Conservation (phyloP, 1,140 invertebrate genomes). For the Plodia interpunctella region DNA sequence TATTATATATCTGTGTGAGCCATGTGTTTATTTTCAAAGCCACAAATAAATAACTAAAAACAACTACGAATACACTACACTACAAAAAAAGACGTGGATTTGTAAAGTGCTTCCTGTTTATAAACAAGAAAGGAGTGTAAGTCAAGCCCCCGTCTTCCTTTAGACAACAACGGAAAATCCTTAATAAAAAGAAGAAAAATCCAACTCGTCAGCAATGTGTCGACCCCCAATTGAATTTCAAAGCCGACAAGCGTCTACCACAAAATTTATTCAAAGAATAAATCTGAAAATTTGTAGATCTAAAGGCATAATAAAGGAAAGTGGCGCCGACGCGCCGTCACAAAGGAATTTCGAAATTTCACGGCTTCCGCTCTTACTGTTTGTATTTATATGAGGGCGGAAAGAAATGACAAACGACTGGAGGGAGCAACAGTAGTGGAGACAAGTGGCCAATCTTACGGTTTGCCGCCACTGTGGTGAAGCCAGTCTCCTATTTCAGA, state of each 20-base stretch:
- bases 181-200: conserved; percentile 55
- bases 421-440: conserved; percentile 33
- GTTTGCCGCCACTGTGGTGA: conserved; percentile 8
- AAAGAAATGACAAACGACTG: conserved; percentile 68
- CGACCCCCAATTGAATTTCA: conserved; percentile 76
- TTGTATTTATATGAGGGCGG: conserved; percentile 67
- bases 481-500: background rate
- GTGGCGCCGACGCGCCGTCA: conserved; percentile 68
- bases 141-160: conserved; percentile 22
- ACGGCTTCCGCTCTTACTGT: conserved; percentile 68
- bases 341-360: conserved; percentile 77
- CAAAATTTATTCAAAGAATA: conserved; percentile 77
- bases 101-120: conserved; percentile 23
- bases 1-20: too few relatives aligned
- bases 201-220: conserved; percentile 69
- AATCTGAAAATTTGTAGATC: conserved; percentile 77
- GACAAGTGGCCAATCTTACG: conserved; percentile 29
- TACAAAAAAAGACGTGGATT: conserved; percentile 25
- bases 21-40: too few relatives aligned
- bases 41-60: too few relatives aligned
- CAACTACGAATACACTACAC: background rate
- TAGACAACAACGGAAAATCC: conserved; percentile 45
- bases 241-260: conserved; percentile 73
- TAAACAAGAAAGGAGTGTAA: conserved; percentile 29
- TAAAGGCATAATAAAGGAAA: conserved; percentile 73